These are phyloP conservation scores for Dione vanillae DNA, from an alignment of 2,888 invertebrate genomes.

Conservation along the genomic window DNA sequence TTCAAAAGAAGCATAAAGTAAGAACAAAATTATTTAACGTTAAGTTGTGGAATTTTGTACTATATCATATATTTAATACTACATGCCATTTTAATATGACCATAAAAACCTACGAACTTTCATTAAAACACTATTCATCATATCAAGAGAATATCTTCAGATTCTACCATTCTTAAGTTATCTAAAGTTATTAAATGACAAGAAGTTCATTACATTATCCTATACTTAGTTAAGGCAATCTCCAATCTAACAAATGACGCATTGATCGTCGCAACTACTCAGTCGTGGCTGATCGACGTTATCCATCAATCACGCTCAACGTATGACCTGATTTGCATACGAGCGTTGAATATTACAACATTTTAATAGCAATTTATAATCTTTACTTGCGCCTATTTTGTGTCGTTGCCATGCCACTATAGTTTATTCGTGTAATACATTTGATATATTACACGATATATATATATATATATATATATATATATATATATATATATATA, in stretches of 20 bases:
- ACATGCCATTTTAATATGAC: too few relatives aligned
- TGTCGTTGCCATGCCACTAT: background rate
- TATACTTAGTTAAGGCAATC: background rate
- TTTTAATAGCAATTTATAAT: slow-evolving; percentile 21
- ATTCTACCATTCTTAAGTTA: too few relatives aligned
- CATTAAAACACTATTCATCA: too few relatives aligned
- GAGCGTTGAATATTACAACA: slow-evolving; percentile 4
- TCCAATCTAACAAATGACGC: slow-evolving; percentile 9
- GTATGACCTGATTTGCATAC: slow-evolving; percentile 22
- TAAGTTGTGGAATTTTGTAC: too few relatives aligned
- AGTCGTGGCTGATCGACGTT: slow-evolving; percentile 17
- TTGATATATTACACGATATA: too few relatives aligned
- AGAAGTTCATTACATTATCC: background rate
- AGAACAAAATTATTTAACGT: too few relatives aligned
- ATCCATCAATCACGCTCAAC: slow-evolving; percentile 8
- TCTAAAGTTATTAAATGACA: background rate
- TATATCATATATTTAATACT: too few relatives aligned
- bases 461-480: too few relatives aligned
- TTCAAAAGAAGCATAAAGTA: too few relatives aligned
- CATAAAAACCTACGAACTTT: too few relatives aligned
- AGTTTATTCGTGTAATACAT: background rate
- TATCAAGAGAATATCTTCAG: too few relatives aligned
- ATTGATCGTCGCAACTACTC: slow-evolving; percentile 20
- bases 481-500: too few relatives aligned
- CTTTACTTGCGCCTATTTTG: background rate